Base-by-base conservation (phyloP, 2,113 vertebrate genomes). In the Uropsilus gracilis region DNA sequence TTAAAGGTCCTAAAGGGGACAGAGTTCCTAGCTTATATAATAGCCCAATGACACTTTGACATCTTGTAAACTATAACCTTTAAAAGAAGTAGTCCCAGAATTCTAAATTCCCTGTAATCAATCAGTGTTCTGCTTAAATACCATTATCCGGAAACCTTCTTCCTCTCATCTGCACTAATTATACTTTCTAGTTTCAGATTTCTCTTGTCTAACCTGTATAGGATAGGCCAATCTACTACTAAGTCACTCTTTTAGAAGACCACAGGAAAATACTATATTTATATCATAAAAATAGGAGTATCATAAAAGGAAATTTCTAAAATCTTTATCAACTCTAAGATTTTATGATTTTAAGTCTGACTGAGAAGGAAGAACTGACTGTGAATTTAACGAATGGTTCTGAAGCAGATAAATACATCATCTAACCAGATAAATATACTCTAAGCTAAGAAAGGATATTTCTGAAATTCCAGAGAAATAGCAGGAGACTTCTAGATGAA, bases 401-500 rank as follows among this genome's bases (percentile, higher is more conserved):
- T 37, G 37, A 30, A 72, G 37, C 77, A 94, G 50, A 26, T 44
- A 96, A 92, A 85, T 90, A 76, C 34, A 5, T 59, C 37, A 90
- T 30, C n/a, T 39, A 72, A 22, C 55, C 20, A 92, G 71, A 66
- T 91, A 91, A 86, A 93, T 83, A 66, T 17, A 34, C 28, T 71
- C 37, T 66, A 59, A 63, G 66, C 20, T 77, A 46, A 39, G 34
- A 84, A 71, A 34, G 20, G 83, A 46, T 37, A 82, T 76, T 89
- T 81, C 72, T 82, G 48, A 78, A 69, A 78, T 34, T 80, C 92
- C 24, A 88, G 37, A 85, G n/a, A 93, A 88, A 68, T 28, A 80
- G 30, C 32, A 76, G 64, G 24, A 69, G 28, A 72, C 32, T 85
- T 81, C 90, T 16, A 86, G 20, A n/a, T 17, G 0, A 4, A 48